Conservation (phyloP, 2,797 vertebrate species). For the Natrix natrix region DNA sequence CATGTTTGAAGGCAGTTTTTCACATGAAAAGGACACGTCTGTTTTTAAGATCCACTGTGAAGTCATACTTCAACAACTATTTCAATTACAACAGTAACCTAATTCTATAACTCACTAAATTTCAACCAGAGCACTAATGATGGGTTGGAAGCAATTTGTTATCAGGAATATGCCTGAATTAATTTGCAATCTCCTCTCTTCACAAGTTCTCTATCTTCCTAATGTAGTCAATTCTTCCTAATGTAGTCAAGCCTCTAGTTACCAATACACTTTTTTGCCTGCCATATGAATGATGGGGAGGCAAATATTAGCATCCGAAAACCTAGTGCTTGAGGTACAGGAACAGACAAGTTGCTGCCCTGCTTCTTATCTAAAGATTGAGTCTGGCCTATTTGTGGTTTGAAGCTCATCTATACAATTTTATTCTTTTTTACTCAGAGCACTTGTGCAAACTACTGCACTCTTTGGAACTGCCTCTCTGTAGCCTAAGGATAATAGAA, state of each 20-base stretch:
- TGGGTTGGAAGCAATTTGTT: not conserved
- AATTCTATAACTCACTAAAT: not conserved
- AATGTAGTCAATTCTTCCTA: not conserved
- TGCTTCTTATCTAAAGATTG: not conserved
- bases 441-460: not conserved
- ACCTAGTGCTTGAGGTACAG: not conserved
- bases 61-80: not conserved
- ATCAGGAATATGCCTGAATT: not conserved
- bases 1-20: not conserved
- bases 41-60: conserved; percentile 48
- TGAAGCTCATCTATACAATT: not conserved
- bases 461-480: not conserved
- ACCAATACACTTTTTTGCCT: not conserved
- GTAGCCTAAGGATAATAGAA: not conserved
- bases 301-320: not conserved
- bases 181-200: too few relatives aligned
- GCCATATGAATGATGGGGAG: not conserved
- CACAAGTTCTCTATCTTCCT: not conserved
- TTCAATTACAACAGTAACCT: not conserved
- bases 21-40: conserved; percentile 13
- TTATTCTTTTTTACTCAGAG: not conserved
- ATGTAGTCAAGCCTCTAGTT: not conserved
- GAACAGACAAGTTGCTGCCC: not conserved
- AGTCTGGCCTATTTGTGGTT: not conserved
- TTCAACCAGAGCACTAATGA: too few relatives aligned